Conservation (phyloP, 2,113 vertebrate genomes). For the Megaceryle torquata region DNA sequence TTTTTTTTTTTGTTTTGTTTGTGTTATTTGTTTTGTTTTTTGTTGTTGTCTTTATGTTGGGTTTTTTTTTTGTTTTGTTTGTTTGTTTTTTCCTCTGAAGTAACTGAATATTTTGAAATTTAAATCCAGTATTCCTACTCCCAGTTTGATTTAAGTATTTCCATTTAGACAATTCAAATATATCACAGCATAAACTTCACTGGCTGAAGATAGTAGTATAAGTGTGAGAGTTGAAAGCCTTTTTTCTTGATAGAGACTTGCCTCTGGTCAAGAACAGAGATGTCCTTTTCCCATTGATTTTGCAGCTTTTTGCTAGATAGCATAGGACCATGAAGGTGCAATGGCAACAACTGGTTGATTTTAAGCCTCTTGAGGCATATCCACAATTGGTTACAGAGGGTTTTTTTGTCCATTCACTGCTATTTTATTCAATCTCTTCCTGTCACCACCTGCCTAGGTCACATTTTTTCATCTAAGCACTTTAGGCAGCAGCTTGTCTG, state of each 20-base stretch:
- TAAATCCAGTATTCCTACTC: not conserved
- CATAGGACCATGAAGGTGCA: not conserved
- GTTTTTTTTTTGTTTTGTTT: accelerated
- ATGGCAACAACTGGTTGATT: not conserved
- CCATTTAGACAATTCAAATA: not conserved
- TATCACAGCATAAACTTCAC: not conserved
- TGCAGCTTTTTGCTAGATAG: not conserved
- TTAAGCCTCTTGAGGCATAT: not conserved
- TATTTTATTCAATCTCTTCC: not conserved
- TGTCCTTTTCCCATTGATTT: not conserved
- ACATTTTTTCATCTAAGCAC: not conserved
- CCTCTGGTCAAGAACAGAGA: not conserved
- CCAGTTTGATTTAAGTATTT: not conserved
- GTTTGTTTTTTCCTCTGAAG: not conserved
- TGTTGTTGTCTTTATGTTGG: not conserved
- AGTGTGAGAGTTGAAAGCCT: not conserved
- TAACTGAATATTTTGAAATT: not conserved
- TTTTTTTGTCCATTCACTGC: not conserved
- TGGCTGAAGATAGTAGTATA: not conserved
- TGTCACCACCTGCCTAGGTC: not conserved
- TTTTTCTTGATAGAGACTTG: not conserved
- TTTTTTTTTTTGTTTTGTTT: not conserved
- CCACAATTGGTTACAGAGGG: not conserved
- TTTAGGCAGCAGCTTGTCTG: not conserved
- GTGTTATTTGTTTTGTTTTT: not conserved